These are phyloP conservation scores for Condylura cristata DNA, from an alignment of 2,113 vertebrate genomes.

Conservation along the genomic window DNA sequence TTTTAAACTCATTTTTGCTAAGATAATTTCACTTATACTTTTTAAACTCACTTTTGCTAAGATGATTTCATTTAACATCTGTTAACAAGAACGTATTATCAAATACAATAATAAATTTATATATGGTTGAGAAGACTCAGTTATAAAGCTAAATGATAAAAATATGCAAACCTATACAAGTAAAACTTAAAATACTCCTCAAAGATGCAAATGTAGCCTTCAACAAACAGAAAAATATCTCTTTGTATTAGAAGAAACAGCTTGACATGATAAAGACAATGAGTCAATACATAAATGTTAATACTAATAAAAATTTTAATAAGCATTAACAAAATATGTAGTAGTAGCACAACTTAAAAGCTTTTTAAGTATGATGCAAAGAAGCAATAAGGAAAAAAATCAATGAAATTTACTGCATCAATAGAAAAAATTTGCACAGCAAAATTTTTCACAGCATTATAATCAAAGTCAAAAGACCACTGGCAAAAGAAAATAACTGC, in stretches of 20 bases:
- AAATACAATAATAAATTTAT: background rate
- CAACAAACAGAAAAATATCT: background rate
- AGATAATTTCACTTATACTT: background rate
- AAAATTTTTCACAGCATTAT: background rate
- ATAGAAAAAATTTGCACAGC: background rate
- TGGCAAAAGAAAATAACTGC: background rate
- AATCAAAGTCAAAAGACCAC: background rate
- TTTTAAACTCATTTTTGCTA: background rate
- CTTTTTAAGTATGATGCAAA: slow-evolving; percentile 22
- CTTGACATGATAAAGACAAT: background rate
- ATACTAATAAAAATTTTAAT: background rate
- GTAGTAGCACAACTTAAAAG: background rate
- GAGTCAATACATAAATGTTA: background rate
- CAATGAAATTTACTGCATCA: background rate
- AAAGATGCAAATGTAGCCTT: background rate
- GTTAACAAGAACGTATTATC: background rate
- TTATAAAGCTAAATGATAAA: background rate
- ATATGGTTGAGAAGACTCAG: background rate
- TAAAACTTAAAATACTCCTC: background rate
- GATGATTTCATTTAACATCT: background rate
- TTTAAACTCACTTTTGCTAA: background rate
- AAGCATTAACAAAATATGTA: background rate
- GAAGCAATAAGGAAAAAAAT: background rate
- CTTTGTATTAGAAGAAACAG: background rate
- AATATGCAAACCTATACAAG: background rate